phyloP scores from a whole-genome alignment of 1,140 invertebrate genomes.

The Scaptomyza pallida region DNA sequence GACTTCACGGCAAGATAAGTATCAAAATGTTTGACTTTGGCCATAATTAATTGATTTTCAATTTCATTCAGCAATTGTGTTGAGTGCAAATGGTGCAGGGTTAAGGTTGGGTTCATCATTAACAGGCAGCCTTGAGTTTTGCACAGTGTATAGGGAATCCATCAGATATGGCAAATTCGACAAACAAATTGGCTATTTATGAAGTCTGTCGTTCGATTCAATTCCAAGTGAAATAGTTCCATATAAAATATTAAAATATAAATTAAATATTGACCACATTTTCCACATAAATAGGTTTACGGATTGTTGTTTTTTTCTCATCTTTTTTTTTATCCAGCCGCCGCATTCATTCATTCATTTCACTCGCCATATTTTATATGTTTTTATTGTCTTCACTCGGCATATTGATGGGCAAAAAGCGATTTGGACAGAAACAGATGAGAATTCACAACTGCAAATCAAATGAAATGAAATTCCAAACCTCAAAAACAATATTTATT shows the following conservation, averaged over 20 bases:
- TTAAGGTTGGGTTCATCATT: conserved; percentile 50
- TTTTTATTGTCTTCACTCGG: conserved; percentile 6
- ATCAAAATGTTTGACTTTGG: conserved; percentile 24
- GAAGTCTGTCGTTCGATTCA: conserved; percentile 25
- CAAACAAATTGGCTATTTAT: conserved; percentile 10
- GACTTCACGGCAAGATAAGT: conserved; percentile 7
- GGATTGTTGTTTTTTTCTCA: conserved; percentile 3
- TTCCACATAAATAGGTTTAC: conserved; percentile 47
- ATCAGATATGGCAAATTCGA: conserved; percentile 17
- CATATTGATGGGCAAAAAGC: conserved; percentile 13
- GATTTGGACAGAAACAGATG: conserved; percentile 5
- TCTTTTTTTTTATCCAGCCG: too few relatives aligned
- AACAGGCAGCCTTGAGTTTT: conserved; percentile 5
- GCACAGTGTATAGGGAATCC: too few relatives aligned
- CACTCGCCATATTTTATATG: background rate
- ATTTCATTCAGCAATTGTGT: conserved; percentile 49
- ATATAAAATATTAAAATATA: conserved; percentile 29
- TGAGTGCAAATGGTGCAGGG: conserved; percentile 53
- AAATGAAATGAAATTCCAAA: conserved; percentile 68
- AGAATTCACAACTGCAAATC: conserved; percentile 22
- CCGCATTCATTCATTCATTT: background rate
- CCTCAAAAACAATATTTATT: conserved; percentile 70
- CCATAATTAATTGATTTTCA: conserved; percentile 71
- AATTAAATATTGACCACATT: conserved; percentile 58
- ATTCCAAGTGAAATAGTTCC: conserved; percentile 20